These are phyloP conservation scores for Rhadina sibilatrix DNA, from an alignment of 2,113 vertebrate genomes.

Conservation along the genomic window DNA sequence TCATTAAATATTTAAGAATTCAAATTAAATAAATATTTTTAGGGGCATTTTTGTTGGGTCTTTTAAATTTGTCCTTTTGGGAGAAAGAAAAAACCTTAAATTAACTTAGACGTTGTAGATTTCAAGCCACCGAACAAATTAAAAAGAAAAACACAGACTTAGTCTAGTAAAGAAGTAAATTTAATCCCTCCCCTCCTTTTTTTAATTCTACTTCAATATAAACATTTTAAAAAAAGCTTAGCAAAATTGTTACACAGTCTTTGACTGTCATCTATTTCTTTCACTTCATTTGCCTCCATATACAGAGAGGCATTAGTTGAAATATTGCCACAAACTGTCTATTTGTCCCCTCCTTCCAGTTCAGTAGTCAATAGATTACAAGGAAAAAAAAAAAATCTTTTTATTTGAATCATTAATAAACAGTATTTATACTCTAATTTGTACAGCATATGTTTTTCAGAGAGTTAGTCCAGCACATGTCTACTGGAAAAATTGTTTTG, in stretches of 20 bases:
- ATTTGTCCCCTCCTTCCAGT: background rate
- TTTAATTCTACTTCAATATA: background rate
- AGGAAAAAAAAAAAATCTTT: background rate
- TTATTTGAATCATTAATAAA: background rate
- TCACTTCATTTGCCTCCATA: background rate
- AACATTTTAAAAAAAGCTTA: background rate
- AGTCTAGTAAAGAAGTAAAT: background rate
- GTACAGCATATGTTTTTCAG: background rate
- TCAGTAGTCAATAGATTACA: background rate
- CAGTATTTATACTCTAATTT: background rate
- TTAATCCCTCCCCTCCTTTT: fast-evolving
- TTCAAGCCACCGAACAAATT: background rate
- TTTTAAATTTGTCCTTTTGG: background rate
- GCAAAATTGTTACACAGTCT: background rate
- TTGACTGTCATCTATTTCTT: background rate
- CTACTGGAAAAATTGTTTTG: background rate
- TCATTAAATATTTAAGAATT: background rate
- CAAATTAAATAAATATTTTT: background rate
- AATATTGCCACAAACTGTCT: background rate
- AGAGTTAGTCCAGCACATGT: background rate
- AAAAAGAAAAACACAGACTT: background rate
- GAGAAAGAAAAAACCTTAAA: background rate
- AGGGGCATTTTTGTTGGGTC: fast-evolving
- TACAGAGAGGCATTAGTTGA: background rate
- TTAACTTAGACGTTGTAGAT: background rate